Percentiles rank a stretch among this genome's conserved stretches.
Conservation (phyloP, 2,113 vertebrate genomes). For the Otocyon megalotis region DNA sequence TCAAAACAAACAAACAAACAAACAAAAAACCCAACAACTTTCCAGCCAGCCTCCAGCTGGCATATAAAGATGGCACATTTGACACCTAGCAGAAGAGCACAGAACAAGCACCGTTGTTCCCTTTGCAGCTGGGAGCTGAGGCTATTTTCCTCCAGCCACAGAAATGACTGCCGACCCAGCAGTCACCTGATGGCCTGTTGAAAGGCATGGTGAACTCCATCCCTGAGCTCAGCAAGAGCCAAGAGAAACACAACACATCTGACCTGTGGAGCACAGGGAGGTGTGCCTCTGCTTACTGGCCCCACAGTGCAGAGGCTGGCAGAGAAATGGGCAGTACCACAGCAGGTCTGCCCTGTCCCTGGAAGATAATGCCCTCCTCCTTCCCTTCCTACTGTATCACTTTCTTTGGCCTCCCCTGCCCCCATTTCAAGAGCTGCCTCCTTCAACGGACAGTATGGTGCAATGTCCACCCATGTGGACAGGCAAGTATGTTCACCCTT, state of each 20-base stretch:
- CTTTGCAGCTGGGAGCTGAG: neutral
- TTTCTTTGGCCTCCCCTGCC: neutral
- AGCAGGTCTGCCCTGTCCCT: neutral
- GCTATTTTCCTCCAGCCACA: neutral
- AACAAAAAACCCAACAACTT: neutral
- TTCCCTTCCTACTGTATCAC: no score
- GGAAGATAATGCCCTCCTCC: neutral
- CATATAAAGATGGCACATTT: slow-evolving; percentile 8
- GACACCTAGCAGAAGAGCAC: neutral
- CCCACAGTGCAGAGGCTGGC: neutral
- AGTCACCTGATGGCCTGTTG: neutral
- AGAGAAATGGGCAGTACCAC: no score
- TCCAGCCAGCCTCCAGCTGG: slow-evolving; percentile 65
- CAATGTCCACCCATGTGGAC: neutral
- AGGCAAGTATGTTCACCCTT: neutral
- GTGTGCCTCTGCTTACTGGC: neutral
- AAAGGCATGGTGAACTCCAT: fast-evolving
- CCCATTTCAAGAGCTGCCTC: neutral
- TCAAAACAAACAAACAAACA: neutral
- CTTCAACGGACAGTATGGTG: neutral
- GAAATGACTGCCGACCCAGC: neutral
- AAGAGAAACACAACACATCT: neutral
- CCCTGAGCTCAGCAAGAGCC: neutral
- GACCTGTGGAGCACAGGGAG: neutral
- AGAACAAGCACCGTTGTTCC: neutral